Conservation (phyloP, 2,797 vertebrate genomes). For the Apogon hyalosoma region DNA sequence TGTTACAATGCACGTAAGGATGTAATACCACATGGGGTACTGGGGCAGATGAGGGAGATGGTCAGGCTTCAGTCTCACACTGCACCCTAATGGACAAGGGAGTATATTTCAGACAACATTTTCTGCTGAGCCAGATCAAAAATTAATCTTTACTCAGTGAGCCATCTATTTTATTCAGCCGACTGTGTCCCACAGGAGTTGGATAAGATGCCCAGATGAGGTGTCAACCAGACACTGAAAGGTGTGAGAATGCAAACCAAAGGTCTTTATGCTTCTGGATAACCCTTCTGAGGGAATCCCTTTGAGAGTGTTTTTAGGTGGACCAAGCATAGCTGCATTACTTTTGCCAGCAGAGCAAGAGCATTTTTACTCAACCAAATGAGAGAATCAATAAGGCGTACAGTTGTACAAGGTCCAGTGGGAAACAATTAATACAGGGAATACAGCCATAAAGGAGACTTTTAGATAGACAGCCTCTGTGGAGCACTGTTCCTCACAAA, state of each 20-base stretch:
- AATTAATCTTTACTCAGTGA: constrained; percentile 37
- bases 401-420: constrained; percentile 61
- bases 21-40: constrained; percentile 57
- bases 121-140: constrained; percentile 62
- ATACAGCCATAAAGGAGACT: constrained; percentile 49
- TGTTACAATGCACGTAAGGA: constrained; percentile 47
- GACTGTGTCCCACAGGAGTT: constrained; percentile 25
- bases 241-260: constrained; percentile 55
- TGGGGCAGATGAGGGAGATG: constrained; percentile 52
- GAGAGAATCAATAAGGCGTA: constrained; percentile 71
- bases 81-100: constrained; percentile 46
- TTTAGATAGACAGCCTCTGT: constrained; percentile 34
- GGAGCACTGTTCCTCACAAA: constrained; percentile 25
- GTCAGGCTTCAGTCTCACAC: constrained; percentile 20
- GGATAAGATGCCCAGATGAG: constrained; percentile 42
- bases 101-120: constrained; percentile 33
- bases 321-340: constrained; percentile 37
- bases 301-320: constrained; percentile 40
- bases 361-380: constrained; percentile 70
- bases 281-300: constrained; percentile 36
- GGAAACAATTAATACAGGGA: constrained; percentile 76
- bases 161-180: constrained; percentile 37
- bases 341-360: constrained; percentile 28
- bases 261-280: constrained; percentile 51
- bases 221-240: constrained; percentile 63